Base-by-base conservation (phyloP, 2,113 vertebrate genomes). In the Apodemus speciosus region DNA sequence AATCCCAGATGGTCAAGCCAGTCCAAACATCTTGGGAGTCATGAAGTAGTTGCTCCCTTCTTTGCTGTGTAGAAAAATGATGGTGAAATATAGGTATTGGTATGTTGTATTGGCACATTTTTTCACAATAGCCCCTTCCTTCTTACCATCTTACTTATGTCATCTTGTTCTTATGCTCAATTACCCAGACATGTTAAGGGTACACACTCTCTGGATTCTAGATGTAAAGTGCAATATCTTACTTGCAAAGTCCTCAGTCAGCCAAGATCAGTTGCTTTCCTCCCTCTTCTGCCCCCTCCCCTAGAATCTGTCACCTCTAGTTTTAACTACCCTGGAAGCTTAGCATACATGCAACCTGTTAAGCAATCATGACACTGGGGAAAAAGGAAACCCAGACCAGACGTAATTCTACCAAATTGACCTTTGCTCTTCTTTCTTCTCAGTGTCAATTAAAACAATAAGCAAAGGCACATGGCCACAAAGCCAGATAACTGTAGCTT, bases 271-370 rank as follows among this genome's bases (percentile, higher is more conserved):
- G 88, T 81, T 93, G 46, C 69, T 75, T n/a, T 32, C 71, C 8
- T 21, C 14, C 66, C 84, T 88, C 27, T 2, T 69, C 76, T 85
- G 6, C 9, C 77, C 25, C 75, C 66, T n/a, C n/a, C 62, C 62
- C 68, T 38, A 75, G 76, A 96, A 88, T 94, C 88, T 92, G 91
- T 88, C 60, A 89, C 20, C 81, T 94, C 85, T 73, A 14, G 43
- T 88, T 92, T 92, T 77, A 93, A 89, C 46, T 56, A 89, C 68
- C 38, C 53, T 49, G 46, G 85, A 40, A 94, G 49, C 11, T 46
- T 60, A 85, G 71, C 40, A 46, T 25, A 8, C 58, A 72, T 0
- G 1, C 66, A 72, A 40, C 76, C 72, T 69, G 62, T 73, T 69
- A 92, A 35, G 88, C 92, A 95, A 88, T 76, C 51, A 88, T 73